Evolutionary conservation across 2,888 invertebrate species (phyloP), one percentile per base, ranked within the genome.

Genomic region (Arge pagana): DNA sequence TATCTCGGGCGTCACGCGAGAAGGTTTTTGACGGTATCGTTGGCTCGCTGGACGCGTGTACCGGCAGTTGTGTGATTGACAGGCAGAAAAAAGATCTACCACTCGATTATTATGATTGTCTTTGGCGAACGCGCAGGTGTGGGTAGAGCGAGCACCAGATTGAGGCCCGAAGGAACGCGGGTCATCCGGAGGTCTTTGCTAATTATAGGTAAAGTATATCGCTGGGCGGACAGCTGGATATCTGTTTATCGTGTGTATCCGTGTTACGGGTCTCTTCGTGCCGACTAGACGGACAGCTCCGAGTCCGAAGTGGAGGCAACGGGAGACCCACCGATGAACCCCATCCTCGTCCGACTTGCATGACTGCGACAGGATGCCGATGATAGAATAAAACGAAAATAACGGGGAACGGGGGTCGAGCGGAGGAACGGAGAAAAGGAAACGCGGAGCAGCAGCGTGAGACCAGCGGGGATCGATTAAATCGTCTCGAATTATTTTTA

Each of bases 231-330:
- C 70, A 71, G 72, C 70, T 71, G 31, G 45, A 45, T 45, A 72
- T 74, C 72, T 67, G 71, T 69, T 71, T 72, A 71, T 71, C 70
- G 68, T 65, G 70, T 72, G n/a, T 60, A 67, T 66, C 65, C 61
- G 63, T n/a, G n/a, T n/a, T n/a, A n/a, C n/a, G n/a, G n/a, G n/a
- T n/a, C n/a, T n/a, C 59, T 50, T 31, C 39, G 45, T 45, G 45
- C 31, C 45, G 33, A 4, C 35, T 16, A n/a, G n/a, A 16, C 6
- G 4, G 45, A 45, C 45, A 45, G 45, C 45, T 45, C 23, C 33
- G 33, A 33, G 33, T 45, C 24, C 33, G 31, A 33, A n/a, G 21
- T 45, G 11, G 45, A 10, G 21, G n/a, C 7, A 7, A n/a, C 26
- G 26, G 26, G 7, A 26, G 26, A 26, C n/a, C 26, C n/a, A 26